Evolutionary conservation across 2,797 vertebrate species (phyloP).

Genomic region (Gadopsis marmoratus): DNA sequence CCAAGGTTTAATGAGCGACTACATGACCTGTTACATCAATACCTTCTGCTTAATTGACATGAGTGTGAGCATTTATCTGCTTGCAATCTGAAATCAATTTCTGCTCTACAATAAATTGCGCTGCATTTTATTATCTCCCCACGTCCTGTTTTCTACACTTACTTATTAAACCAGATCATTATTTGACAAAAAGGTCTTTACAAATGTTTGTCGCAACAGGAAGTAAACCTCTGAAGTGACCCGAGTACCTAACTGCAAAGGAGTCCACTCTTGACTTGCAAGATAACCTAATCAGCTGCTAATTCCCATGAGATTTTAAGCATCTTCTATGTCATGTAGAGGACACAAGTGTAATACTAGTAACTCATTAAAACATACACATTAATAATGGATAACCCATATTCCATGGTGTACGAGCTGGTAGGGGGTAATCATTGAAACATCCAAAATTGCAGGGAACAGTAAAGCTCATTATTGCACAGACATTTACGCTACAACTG

Average conservation of each 20-base stretch:
- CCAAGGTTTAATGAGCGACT: slow-evolving; percentile 64
- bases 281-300: not conserved
- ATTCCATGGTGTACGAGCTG: not conserved
- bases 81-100: slow-evolving; percentile 50
- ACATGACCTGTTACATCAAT: slow-evolving; percentile 60
- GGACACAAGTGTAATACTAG: not conserved
- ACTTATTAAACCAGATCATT: slow-evolving; percentile 34
- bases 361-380: not conserved
- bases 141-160: slow-evolving; percentile 7
- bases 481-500: not conserved
- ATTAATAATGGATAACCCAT: not conserved
- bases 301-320: not conserved
- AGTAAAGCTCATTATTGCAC: not conserved
- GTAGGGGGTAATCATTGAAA: not conserved
- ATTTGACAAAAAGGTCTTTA: slow-evolving; percentile 15
- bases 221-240: not conserved
- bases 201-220: not conserved
- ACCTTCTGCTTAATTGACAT: slow-evolving; percentile 62
- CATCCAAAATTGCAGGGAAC: not conserved
- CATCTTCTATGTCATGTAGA: not conserved
- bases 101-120: slow-evolving; percentile 14
- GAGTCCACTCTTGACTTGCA: not conserved
- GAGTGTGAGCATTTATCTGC: slow-evolving; percentile 48
- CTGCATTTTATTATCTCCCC: slow-evolving; percentile 36
- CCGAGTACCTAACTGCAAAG: not conserved